Evolutionary conservation across 35 echinoderm and acorn worm species (phyloP).

Genomic region (Eucidaris tribuloides): DNA sequence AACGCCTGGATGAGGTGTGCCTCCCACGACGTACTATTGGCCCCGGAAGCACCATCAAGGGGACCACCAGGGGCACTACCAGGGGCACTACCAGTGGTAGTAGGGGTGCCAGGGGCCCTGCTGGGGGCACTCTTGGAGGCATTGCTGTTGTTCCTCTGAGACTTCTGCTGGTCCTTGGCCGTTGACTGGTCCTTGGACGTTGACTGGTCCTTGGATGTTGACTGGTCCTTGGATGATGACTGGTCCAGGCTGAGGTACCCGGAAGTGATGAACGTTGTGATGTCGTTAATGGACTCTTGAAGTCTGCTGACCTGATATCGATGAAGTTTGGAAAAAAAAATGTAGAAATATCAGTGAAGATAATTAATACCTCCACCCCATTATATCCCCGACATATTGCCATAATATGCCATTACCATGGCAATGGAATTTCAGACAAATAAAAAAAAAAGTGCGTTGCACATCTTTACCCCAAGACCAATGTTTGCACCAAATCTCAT

Average conservation of each 20-base stretch:
- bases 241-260: not conserved
- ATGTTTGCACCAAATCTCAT: no score
- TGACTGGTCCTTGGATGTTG: not conserved
- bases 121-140: not conserved
- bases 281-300: slow-evolving; percentile 8
- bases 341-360: no score
- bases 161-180: not conserved
- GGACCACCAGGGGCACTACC: not conserved
- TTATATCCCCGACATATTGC: no score
- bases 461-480: no score
- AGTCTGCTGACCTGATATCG: slow-evolving; percentile 8
- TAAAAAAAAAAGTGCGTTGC: no score
- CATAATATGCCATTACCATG: no score
- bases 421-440: no score
- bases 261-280: slow-evolving; percentile 16
- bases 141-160: no score
- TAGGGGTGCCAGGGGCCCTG: not conserved
- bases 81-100: not conserved
- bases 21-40: not conserved
- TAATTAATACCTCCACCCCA: no score
- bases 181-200: not conserved
- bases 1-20: not conserved
- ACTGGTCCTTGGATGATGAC: not conserved
- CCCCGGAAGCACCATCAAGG: not conserved
- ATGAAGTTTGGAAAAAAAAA: no score